Evolutionary conservation across 1,140 invertebrate species (phyloP), one percentile per base, ranked within the genome.

Genomic region (Ptiloglossa arizonensis): DNA sequence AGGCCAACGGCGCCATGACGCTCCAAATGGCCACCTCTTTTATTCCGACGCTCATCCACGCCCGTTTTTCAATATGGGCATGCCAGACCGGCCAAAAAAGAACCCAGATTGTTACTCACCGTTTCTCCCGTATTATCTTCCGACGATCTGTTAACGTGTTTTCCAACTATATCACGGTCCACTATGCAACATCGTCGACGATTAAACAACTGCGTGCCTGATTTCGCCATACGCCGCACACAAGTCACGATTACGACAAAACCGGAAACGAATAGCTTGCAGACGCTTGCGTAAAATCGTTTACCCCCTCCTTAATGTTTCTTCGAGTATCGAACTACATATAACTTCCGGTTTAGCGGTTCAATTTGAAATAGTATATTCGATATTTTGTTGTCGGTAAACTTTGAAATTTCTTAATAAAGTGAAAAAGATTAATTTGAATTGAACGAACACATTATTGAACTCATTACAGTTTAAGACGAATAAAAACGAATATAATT

Each of bases 1-100:
- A 88, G 84, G 79, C 83, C 81, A 79, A 87, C 82, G 75, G 41
- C 88, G 87, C 89, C 88, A 89, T 89, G 71, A 79, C 82, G 79
- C 73, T 70, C 74, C 72, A 63, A 86, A 81, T 77, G 80, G 74
- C 83, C 72, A 82, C 72, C 73, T 69, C 72, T 82, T 75, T 74
- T 56, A 63, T 22, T 83, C 75, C 80, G 35, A 76, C 57, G 57
- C 50, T 64, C 35, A 56, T 76, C 56, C 78, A 80, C 78, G 38
- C 78, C 74, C 74, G 44, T 50, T 79, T 50, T 67, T 67, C 70
- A 63, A 72, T 57, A 50, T 41, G 48, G 70, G 70, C 54, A 52
- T 50, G n/a, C 13, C 52, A 50, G 22, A 71, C 48, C 41, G 38
- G 63, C 69, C 62, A 60, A 60, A 74, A 75, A 76, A 70, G 24